Evolutionary conservation across 2,888 invertebrate genomes (phyloP).

Genomic region (Hypercompe scribonia): DNA sequence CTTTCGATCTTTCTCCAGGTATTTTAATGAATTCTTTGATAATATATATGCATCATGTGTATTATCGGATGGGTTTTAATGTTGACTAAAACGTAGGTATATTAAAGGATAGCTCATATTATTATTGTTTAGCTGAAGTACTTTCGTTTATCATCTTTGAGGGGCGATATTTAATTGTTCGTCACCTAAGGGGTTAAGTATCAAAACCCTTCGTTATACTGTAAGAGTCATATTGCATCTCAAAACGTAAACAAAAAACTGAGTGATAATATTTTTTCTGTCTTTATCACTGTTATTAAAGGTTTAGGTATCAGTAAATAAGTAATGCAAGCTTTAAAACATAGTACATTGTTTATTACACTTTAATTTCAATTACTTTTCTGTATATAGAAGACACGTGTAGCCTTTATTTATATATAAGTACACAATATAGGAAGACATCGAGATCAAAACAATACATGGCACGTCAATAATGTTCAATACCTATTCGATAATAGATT

Average conservation of each 20-base stretch:
- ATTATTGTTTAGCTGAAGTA: not conserved
- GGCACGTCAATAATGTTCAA: slow-evolving; percentile 68
- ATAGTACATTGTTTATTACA: slow-evolving; percentile 37
- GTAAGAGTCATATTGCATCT: not conserved
- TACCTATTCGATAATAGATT: slow-evolving; percentile 39
- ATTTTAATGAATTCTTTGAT: too few relatives aligned
- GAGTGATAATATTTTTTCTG: not conserved
- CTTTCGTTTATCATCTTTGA: not conserved
- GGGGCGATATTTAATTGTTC: not conserved
- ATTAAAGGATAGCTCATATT: not conserved
- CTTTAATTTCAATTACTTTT: slow-evolving; percentile 30
- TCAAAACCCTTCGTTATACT: not conserved
- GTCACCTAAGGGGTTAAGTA: not conserved
- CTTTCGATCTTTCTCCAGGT: too few relatives aligned
- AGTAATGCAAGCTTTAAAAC: not conserved
- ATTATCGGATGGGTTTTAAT: not conserved
- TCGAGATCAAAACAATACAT: slow-evolving; percentile 77
- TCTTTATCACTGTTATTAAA: not conserved
- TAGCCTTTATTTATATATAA: slow-evolving; percentile 11
- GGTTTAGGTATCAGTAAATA: not conserved
- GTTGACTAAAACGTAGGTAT: not conserved
- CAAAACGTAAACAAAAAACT: too few relatives aligned
- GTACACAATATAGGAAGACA: slow-evolving; percentile 73
- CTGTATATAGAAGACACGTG: slow-evolving; percentile 42
- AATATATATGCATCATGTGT: too few relatives aligned